Percentiles rank a stretch among this genome's conserved stretches.
These are phyloP conservation scores for Naja naja DNA, from an alignment of 2,113 vertebrate genomes.

Conservation along the genomic window DNA sequence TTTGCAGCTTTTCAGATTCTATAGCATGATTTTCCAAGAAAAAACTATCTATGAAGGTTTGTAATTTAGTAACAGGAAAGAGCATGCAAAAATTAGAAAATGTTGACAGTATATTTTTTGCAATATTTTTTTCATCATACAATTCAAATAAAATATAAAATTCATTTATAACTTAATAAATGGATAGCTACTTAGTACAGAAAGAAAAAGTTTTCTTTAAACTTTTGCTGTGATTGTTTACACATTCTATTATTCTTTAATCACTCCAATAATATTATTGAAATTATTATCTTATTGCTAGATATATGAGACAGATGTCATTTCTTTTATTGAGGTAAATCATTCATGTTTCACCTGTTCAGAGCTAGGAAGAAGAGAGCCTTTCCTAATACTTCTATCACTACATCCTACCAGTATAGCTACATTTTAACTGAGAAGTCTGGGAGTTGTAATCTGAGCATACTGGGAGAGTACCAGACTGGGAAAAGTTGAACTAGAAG, in stretches of 20 bases:
- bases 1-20: neutral
- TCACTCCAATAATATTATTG: constrained; percentile 29
- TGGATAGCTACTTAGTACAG: constrained; percentile 7
- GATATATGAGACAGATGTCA: constrained; percentile 7
- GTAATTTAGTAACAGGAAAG: neutral
- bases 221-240: constrained; percentile 32
- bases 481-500: neutral
- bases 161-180: constrained; percentile 35
- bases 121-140: constrained; percentile 28
- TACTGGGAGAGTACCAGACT: neutral
- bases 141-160: constrained; percentile 8
- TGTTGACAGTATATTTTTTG: constrained; percentile 21
- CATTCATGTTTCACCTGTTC: neutral
- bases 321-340: constrained; percentile 31
- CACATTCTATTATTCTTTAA: constrained; percentile 25
- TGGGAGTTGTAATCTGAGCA: neutral
- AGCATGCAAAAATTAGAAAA: neutral
- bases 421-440: neutral
- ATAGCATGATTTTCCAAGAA: neutral
- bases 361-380: neutral
- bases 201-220: constrained; percentile 40
- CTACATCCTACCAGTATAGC: neutral
- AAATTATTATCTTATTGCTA: constrained; percentile 27
- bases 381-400: neutral
- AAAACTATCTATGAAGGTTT: neutral